Percentiles rank a stretch among this genome's conserved stretches.
Evolutionary conservation across 2,888 invertebrate species (phyloP).

Genomic region (Drosophila nr. medialis): DNA sequence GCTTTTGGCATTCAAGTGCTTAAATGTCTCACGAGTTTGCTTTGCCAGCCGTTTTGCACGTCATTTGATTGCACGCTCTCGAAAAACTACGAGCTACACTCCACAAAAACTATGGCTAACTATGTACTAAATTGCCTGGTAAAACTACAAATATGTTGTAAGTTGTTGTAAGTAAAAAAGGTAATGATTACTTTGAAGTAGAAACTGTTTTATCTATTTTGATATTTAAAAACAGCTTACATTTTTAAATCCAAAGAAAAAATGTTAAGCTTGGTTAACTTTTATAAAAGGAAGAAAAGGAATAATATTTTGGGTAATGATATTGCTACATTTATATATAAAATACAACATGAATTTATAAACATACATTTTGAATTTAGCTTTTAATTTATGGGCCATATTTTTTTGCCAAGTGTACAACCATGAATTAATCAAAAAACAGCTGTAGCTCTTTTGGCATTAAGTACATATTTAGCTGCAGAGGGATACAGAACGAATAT

Average conservation of each 20-base stretch:
- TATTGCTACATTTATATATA: background rate
- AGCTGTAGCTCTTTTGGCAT: conserved; percentile 57
- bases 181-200: background rate
- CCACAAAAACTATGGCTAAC: background rate
- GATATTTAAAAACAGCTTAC: background rate
- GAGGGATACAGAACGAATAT: background rate
- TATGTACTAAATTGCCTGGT: background rate
- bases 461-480: conserved; percentile 48
- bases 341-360: background rate
- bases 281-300: background rate
- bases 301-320: background rate
- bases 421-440: conserved; percentile 72
- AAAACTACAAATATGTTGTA: background rate
- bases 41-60: conserved; percentile 54
- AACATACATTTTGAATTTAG: background rate
- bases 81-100: conserved; percentile 25
- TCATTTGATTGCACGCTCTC: conserved; percentile 56
- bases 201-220: background rate
- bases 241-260: background rate
- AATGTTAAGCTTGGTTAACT: too few species aligned
- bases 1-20: conserved; percentile 76
- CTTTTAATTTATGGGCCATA: background rate
- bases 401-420: conserved; percentile 3
- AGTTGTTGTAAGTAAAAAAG: background rate
- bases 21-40: conserved; percentile 75